Conservation (phyloP, 1,140 invertebrate species). For the Drosophila busckii region DNA sequence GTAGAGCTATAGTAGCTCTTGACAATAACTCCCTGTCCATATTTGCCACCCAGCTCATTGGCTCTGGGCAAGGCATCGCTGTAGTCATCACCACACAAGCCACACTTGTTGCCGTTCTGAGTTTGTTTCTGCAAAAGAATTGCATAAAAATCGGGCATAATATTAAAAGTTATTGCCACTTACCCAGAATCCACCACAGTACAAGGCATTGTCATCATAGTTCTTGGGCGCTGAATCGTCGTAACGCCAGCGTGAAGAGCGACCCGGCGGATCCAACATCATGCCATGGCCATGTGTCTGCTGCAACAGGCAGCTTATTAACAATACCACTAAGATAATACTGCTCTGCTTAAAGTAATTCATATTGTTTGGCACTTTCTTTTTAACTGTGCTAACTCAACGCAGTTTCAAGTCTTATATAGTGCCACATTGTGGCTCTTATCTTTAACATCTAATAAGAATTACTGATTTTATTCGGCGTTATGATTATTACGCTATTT, state of each 20-base stretch:
- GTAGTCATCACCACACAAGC: conserved; percentile 82
- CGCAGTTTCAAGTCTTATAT: no score
- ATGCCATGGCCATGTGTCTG: conserved; percentile 82
- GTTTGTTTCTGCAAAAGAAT: conserved; percentile 69
- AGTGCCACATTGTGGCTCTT: no score
- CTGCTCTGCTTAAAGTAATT: no score
- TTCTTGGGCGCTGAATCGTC: conserved; percentile 81
- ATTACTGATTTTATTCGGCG: no score
- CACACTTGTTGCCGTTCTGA: conserved; percentile 80
- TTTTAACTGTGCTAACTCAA: no score
- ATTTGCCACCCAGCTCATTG: conserved; percentile 83
- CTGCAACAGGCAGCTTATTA: neutral
- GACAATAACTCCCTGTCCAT: conserved; percentile 81
- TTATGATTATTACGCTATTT: no score
- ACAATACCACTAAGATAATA: no score
- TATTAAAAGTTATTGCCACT: no score
- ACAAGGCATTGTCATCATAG: conserved; percentile 83
- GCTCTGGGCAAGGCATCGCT: conserved; percentile 79
- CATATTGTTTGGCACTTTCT: no score
- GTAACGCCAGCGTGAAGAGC: conserved; percentile 84
- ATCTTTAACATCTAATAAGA: no score
- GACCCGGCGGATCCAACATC: conserved; percentile 83
- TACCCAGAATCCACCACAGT: conserved; percentile 82
- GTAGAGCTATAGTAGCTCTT: conserved; percentile 62
- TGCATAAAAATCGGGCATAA: no score